Evolutionary conservation across 2,113 vertebrate species (phyloP), one percentile per base, ranked within the genome.

Genomic region (Diadophis punctatus): DNA sequence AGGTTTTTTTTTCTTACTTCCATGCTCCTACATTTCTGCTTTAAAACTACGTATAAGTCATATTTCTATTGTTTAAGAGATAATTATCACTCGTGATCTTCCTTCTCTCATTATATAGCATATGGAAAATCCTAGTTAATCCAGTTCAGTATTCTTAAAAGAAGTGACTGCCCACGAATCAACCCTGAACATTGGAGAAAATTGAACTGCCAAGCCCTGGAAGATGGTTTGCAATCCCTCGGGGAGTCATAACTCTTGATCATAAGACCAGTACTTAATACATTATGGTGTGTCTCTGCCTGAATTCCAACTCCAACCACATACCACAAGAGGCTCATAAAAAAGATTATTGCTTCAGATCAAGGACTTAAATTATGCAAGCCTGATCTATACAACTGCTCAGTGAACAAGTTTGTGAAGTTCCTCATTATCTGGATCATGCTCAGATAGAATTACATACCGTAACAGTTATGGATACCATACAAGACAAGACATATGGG

Each of bases 281-380:
- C 80, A n/a, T 90, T 52, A 34, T 30, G n/a, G 30, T 51, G 30
- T 11, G 5, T 56, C 58, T 90, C 88, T 93, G 74, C 30, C 74
- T 56, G 60, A 34, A 84, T 93, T 93, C 74, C 53, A 90, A 86
- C 46, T 16, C n/a, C 55, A 86, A 63, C 55, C 46, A 63, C 80
- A 86, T 80, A 43, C 34, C 88, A 63, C 92, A 86, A 86, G 92
- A 90, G 92, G 86, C 88, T 18, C 80, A 68, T 93, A 86, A 93
- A 93, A 93, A 56, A 63, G 88, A 90, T 93, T 93, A 93, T 90
- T 39, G 60, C 80, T 93, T 86, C 55, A 53, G 51, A 90, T 90
- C 92, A 85, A 90, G 88, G 80, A 46, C 88, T 93, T 93, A 93
- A 90, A 90, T 86, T 90, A 86, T 53, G 25, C 30, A 90, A 84